Percentiles rank a stretch among this genome's conserved stretches.
These are phyloP conservation scores for Acropternis orthonyx DNA, from an alignment of 2,797 vertebrate genomes.

Conservation along the genomic window DNA sequence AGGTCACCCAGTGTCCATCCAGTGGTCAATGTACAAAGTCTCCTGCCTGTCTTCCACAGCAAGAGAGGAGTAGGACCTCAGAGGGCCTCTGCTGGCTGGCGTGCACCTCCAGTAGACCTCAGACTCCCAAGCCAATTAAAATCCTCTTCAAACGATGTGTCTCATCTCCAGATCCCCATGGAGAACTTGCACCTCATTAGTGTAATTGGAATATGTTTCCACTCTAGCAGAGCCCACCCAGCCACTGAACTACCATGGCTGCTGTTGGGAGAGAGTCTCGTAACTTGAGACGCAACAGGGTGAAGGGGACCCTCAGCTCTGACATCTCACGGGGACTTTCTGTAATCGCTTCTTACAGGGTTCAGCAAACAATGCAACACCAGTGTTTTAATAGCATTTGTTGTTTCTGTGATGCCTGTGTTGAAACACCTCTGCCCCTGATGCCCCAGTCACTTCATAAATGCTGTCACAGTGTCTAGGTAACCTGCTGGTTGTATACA, in stretches of 20 bases:
- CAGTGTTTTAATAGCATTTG: not conserved
- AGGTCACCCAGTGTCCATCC: not conserved
- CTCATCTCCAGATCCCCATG: not conserved
- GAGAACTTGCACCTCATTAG: conserved; percentile 42
- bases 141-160: not conserved
- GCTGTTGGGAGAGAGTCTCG: not conserved
- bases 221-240: conserved; percentile 6
- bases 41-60: not conserved
- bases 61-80: not conserved
- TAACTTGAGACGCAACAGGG: not conserved
- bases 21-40: accelerated
- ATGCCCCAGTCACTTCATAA: not conserved
- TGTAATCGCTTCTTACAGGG: not conserved
- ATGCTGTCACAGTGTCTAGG: not conserved
- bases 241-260: not conserved
- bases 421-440: not conserved
- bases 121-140: conserved; percentile 57
- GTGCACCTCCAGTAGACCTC: not conserved
- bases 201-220: conserved; percentile 38
- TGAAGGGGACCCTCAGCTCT: not conserved
- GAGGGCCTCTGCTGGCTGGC: not conserved
- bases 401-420: not conserved
- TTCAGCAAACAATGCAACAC: not conserved
- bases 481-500: not conserved
- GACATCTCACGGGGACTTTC: not conserved